These are phyloP conservation scores for Eudemis profundana DNA, from an alignment of 2,888 invertebrate genomes.

Conservation along the genomic window DNA sequence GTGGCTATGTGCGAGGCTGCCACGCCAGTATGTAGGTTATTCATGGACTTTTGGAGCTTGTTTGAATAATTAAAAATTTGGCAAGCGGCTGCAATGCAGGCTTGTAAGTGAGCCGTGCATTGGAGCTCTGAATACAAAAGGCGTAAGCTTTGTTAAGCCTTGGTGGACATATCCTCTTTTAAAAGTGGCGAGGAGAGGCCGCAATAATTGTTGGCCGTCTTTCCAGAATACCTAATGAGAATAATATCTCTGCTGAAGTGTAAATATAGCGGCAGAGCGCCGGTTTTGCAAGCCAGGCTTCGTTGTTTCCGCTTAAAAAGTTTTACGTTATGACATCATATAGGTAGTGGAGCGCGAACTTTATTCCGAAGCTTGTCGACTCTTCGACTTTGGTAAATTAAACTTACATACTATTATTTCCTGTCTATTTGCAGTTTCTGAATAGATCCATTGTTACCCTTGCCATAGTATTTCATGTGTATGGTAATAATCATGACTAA, in stretches of 20 bases:
- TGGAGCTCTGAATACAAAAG: not conserved
- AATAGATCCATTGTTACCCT: too few species aligned
- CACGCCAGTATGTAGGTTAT: constrained; percentile 50
- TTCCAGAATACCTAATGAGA: constrained; percentile 43
- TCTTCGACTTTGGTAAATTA: not conserved
- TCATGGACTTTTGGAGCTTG: constrained; percentile 55
- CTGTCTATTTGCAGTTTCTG: too few species aligned
- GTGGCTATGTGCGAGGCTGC: constrained; percentile 33
- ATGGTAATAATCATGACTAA: too few species aligned
- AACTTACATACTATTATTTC: too few species aligned
- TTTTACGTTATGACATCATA: constrained; percentile 5
- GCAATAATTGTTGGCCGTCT: constrained; percentile 40
- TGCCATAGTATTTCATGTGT: too few species aligned
- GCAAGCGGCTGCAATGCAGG: constrained; percentile 36
- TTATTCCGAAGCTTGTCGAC: not conserved
- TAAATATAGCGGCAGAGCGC: constrained; percentile 36
- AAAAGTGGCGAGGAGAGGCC: not conserved
- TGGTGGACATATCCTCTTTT: constrained; percentile 5
- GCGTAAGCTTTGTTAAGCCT: not conserved
- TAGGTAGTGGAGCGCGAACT: not conserved
- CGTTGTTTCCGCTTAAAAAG: constrained; percentile 26
- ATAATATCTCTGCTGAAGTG: constrained; percentile 42
- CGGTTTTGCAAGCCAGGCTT: constrained; percentile 19
- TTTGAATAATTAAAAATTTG: constrained; percentile 65
- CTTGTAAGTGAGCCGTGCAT: constrained; percentile 31